phyloP scores from a whole-genome alignment of 2,797 vertebrate genomes.

The Lepilemur septentrionalis region DNA sequence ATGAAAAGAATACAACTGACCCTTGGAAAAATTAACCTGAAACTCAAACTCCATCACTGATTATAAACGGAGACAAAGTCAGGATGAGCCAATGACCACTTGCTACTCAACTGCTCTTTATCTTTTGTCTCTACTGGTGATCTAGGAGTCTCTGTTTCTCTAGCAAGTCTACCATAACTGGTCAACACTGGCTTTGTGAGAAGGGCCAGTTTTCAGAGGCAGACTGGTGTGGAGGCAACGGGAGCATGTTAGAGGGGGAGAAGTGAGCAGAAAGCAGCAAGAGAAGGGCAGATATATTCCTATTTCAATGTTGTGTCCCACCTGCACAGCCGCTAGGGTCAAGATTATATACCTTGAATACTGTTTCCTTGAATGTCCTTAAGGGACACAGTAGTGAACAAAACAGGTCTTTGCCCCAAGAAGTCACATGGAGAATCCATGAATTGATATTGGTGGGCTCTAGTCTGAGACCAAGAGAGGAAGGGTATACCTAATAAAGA shows the following conservation, averaged over 20 bases:
- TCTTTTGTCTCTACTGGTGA: slow-evolving; percentile 39
- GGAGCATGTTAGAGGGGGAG: background rate
- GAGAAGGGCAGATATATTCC: background rate
- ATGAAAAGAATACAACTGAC: slow-evolving; percentile 66
- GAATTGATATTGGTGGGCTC: background rate
- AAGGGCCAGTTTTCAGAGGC: slow-evolving; percentile 34
- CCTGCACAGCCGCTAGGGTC: background rate
- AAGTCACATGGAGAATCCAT: background rate
- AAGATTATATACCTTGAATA: background rate
- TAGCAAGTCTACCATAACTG: background rate
- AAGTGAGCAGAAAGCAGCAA: background rate
- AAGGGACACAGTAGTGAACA: background rate
- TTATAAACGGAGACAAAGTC: slow-evolving; percentile 50
- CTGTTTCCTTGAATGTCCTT: background rate
- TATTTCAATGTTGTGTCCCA: background rate
- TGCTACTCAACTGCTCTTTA: slow-evolving; percentile 19
- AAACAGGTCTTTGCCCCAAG: background rate
- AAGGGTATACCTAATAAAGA: background rate
- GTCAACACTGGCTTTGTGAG: slow-evolving; percentile 3
- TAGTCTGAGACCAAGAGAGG: slow-evolving; percentile 12
- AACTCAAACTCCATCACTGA: slow-evolving; percentile 54
- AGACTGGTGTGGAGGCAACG: background rate
- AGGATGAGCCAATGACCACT: slow-evolving; percentile 12
- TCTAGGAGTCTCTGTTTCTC: slow-evolving; percentile 50
- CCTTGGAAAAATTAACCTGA: slow-evolving; percentile 70